These are phyloP conservation scores for Athene cunicularia DNA, from an alignment of 2,113 vertebrate genomes.

Conservation along the genomic window DNA sequence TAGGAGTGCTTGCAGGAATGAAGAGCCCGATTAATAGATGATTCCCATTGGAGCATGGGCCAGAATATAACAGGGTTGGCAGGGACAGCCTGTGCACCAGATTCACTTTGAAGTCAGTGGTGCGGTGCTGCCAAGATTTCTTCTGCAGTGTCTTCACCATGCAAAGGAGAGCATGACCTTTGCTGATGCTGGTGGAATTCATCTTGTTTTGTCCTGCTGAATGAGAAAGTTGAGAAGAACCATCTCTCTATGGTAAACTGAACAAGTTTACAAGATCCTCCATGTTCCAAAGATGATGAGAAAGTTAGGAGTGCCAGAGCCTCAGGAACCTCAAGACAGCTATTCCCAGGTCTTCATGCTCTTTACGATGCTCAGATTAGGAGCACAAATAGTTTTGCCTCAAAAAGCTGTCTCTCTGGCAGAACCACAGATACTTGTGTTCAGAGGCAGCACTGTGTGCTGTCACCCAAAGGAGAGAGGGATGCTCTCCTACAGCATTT, in stretches of 20 bases:
- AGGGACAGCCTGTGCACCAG: not conserved
- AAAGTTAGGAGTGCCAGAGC: not conserved
- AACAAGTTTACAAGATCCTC: not conserved
- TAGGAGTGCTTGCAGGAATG: not conserved
- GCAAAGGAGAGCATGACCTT: not conserved
- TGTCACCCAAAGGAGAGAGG: not conserved
- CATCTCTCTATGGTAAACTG: not conserved
- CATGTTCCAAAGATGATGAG: not conserved
- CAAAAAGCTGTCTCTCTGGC: not conserved
- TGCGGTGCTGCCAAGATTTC: not conserved
- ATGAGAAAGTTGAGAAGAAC: not conserved
- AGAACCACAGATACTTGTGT: not conserved
- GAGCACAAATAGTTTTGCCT: not conserved
- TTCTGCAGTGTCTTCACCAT: not conserved
- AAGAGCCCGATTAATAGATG: not conserved
- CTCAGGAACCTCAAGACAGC: not conserved
- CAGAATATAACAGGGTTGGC: not conserved
- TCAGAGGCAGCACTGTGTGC: not conserved
- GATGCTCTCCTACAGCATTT: slow-evolving; percentile 49
- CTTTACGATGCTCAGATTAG: not conserved
- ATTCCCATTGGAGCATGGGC: not conserved
- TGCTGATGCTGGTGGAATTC: not conserved
- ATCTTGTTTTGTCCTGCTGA: not conserved
- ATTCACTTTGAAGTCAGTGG: not conserved
- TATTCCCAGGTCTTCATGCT: not conserved